Percentiles rank a stretch among this genome's conserved stretches.
Conservation (phyloP, 2,113 vertebrate species). For the Hepsetus odoe region DNA sequence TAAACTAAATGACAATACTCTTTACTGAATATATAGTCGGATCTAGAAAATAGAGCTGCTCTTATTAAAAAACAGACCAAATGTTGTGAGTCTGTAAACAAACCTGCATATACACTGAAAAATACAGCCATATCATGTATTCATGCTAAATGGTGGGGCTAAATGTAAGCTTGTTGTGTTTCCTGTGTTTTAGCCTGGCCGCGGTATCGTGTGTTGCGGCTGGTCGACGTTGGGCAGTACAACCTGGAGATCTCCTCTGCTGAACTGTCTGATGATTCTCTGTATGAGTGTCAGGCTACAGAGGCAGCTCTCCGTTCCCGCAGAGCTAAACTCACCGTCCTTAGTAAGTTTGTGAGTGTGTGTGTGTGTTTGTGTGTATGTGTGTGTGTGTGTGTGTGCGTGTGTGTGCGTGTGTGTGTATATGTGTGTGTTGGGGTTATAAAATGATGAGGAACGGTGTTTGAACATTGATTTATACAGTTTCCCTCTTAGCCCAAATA, state of each 20-base stretch:
- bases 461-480: no score
- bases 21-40: neutral
- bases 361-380: slow-evolving; percentile 17
- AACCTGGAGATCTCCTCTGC: slow-evolving; percentile 91
- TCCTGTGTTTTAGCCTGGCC: slow-evolving; percentile 85
- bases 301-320: slow-evolving; percentile 91
- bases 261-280: slow-evolving; percentile 89
- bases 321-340: slow-evolving; percentile 88
- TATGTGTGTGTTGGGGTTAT: no score
- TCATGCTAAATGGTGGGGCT: neutral
- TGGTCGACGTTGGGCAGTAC: slow-evolving; percentile 86
- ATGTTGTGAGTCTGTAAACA: neutral
- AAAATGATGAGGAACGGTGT: no score
- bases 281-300: slow-evolving; percentile 94
- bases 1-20: no score
- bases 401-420: neutral
- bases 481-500: no score
- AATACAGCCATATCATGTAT: neutral
- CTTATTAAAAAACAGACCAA: no score
- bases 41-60: neutral
- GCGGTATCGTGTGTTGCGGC: slow-evolving; percentile 85
- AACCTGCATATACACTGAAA: neutral
- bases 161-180: neutral
- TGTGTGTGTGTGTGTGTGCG: neutral
- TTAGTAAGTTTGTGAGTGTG: slow-evolving; percentile 72